phyloP scores from a whole-genome alignment of 2,113 vertebrate species.

The Pseudorhombus dupliciocellatus region DNA sequence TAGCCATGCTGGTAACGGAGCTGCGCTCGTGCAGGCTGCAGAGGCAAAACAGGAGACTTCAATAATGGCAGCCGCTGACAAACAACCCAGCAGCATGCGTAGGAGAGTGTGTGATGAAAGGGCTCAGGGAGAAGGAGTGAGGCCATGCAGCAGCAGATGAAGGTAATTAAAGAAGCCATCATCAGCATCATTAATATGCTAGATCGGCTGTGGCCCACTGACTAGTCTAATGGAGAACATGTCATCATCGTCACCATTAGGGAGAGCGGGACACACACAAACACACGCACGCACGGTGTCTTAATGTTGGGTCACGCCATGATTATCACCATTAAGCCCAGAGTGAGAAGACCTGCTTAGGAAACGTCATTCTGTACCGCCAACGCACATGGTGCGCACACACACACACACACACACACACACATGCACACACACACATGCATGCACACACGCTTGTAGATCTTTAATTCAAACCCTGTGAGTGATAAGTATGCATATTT shows the following conservation, averaged over 20 bases:
- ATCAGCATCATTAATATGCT: slow-evolving; percentile 82
- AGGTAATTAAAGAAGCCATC: slow-evolving; percentile 81
- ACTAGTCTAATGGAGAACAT: slow-evolving; percentile 79
- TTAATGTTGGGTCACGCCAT: slow-evolving; percentile 79
- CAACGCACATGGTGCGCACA: slow-evolving; percentile 38
- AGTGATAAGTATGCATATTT: slow-evolving; percentile 84
- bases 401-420: slow-evolving; percentile 19
- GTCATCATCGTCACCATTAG: slow-evolving; percentile 80
- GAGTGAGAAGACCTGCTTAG: slow-evolving; percentile 77
- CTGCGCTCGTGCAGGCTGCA: slow-evolving; percentile 31
- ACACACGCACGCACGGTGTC: slow-evolving; percentile 66
- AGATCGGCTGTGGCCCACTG: slow-evolving; percentile 78
- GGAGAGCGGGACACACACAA: slow-evolving; percentile 71
- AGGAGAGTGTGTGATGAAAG: slow-evolving; percentile 71
- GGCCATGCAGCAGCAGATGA: slow-evolving; percentile 71
- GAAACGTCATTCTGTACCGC: slow-evolving; percentile 64
- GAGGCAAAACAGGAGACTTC: slow-evolving; percentile 59
- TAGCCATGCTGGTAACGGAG: slow-evolving; percentile 30
- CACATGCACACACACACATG: slow-evolving; percentile 40
- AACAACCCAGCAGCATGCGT: slow-evolving; percentile 69
- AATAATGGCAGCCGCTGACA: slow-evolving; percentile 66
- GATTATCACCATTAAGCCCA: slow-evolving; percentile 79
- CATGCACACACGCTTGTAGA: slow-evolving; percentile 45
- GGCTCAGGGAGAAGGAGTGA: slow-evolving; percentile 61
- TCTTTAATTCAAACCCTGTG: slow-evolving; percentile 83